Evolutionary conservation across 1,140 invertebrate species (phyloP).

Genomic region (Plutomurus gul): DNA sequence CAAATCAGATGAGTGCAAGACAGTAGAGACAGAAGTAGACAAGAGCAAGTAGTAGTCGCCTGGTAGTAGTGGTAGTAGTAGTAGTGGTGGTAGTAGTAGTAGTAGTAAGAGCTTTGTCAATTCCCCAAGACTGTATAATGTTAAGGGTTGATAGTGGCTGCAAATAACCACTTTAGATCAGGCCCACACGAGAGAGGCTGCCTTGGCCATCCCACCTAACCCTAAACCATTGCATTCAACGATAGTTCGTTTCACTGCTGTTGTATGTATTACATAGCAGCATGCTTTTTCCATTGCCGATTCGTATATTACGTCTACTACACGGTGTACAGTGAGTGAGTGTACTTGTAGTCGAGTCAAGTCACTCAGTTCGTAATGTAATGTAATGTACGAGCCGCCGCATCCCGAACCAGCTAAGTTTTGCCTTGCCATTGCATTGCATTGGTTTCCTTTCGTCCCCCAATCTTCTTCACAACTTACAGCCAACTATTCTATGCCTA

Average conservation of each 20-base stretch:
- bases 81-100: constrained; percentile 11
- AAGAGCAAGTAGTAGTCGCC: not conserved
- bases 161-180: constrained; percentile 54
- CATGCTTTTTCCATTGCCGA: not conserved
- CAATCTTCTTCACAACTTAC: constrained; percentile 31
- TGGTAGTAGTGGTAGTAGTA: constrained; percentile 15
- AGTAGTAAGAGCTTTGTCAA: constrained; percentile 47
- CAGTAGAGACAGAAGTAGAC: not conserved
- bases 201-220: constrained; percentile 41
- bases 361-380: constrained; percentile 17
- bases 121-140: constrained; percentile 51
- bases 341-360: not conserved
- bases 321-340: not conserved
- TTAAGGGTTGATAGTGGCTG: constrained; percentile 52
- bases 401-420: constrained; percentile 29
- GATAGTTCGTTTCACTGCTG: not conserved
- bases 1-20: not conserved
- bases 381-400: constrained; percentile 40
- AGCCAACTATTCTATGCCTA: constrained; percentile 1
- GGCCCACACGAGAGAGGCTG: constrained; percentile 45
- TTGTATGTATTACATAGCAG: not conserved
- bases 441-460: constrained; percentile 23
- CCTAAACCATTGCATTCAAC: constrained; percentile 20
- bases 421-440: not conserved
- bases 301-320: not conserved